A percentile compares a stretch with the other conserved stretches of the same genome.
Evolutionary conservation across 1,140 invertebrate species (phyloP).

Genomic region (Polypedilum vanderplanki): DNA sequence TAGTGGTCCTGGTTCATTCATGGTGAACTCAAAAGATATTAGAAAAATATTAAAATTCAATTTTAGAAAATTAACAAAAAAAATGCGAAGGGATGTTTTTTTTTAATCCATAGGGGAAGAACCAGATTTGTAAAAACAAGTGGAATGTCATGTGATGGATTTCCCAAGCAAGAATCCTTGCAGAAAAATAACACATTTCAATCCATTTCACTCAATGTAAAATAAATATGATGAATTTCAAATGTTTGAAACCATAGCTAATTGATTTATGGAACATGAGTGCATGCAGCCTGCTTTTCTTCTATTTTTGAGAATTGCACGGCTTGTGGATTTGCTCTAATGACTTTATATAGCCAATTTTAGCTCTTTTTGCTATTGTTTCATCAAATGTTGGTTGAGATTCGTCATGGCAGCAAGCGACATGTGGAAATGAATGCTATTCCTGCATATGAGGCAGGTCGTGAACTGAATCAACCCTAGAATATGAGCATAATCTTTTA

Average conservation of each 20-base stretch:
- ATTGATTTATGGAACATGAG: neutral
- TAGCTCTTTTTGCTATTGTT: no score
- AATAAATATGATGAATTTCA: neutral
- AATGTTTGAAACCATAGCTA: neutral
- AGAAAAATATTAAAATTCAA: slow-evolving; percentile 13
- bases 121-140: slow-evolving; percentile 18
- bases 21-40: slow-evolving; percentile 6
- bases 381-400: neutral
- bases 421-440: no score
- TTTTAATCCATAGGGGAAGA: neutral
- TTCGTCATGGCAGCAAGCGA: neutral
- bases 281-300: neutral
- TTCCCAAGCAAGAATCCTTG: neutral
- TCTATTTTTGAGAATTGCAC: slow-evolving; percentile 9
- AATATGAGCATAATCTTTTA: neutral
- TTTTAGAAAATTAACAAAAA: neutral
- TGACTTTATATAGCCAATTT: neutral
- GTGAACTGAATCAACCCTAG: neutral
- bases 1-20: neutral
- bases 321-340: slow-evolving; percentile 8
- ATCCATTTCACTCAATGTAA: neutral
- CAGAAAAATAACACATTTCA: neutral
- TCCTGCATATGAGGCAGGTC: neutral
- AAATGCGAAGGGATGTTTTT: neutral
- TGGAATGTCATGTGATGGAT: slow-evolving; percentile 24